Evolutionary conservation across 2,888 invertebrate species (phyloP), one percentile per base, ranked within the genome.

Genomic region (Eulithis testata): DNA sequence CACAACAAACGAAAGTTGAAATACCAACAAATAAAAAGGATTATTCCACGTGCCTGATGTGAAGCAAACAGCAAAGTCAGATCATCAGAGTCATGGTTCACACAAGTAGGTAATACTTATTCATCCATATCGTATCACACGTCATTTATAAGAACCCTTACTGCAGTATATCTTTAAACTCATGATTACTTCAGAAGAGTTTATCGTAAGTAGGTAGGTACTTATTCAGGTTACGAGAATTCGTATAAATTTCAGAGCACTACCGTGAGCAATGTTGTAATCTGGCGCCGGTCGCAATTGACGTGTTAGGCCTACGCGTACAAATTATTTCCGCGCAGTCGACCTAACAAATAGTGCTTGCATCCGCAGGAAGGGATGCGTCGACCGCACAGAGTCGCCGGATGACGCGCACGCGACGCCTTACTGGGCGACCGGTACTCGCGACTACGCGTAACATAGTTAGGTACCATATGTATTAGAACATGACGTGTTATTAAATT

Each of bases 221-320:
- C 14, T 14, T 47, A 47, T 47, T 40, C n/a, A 68, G 75, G 80
- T 83, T 83, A 83, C 84, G 83, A 84, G 76, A 81, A 84, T 85
- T 84, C 81, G 83, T 82, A 79, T 70, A 75, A 76, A 80, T 75
- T 76, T 77, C 81, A 81, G 81, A 86, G 81, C 89, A 88, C 90
- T 86, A 86, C 90, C 90, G 87, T 91, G 91, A 92, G 91, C 92
- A 93, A 90, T 87, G 89, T 86, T 88, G 87, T 80, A 84, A 83
- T 84, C 77, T 80, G 88, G 89, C 91, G 91, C 88, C 90, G 87
- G 91, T 83, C 86, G 81, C 87, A 92, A 93, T 93, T 93, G 92
- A 93, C 92, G 91, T 87, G 83, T 90, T 91, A 91, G 92, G 91
- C 91, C 90, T 85, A 84, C 87, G 88, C 88, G 86, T 82, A 76